These are phyloP conservation scores for Etia nguti DNA, from an alignment of 2,113 vertebrate genomes.

Conservation along the genomic window DNA sequence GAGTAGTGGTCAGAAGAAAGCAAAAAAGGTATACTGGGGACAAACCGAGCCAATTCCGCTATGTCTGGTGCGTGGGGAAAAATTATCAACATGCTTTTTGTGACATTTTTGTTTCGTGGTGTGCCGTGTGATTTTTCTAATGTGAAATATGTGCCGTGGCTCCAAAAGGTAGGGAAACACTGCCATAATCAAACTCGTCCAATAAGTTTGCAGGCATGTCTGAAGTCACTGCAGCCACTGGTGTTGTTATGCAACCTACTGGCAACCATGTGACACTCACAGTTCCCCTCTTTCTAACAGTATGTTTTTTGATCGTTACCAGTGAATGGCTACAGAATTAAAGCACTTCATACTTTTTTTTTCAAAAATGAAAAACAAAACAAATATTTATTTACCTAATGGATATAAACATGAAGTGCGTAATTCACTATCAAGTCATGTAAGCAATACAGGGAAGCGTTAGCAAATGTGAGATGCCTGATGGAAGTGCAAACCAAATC, in stretches of 20 bases:
- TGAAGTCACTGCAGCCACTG: not conserved
- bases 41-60: not conserved
- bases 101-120: not conserved
- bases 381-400: not conserved
- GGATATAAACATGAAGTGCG: not conserved
- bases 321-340: not conserved
- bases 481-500: not conserved
- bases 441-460: not conserved
- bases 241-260: not conserved
- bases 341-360: not conserved
- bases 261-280: not conserved
- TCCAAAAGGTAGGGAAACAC: not conserved
- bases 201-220: not conserved
- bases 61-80: accelerated
- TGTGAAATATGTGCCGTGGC: not conserved
- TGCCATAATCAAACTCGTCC: not conserved
- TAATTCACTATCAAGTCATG: not conserved
- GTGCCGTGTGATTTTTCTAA: accelerated
- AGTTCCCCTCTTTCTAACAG: not conserved
- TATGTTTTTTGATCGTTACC: not conserved
- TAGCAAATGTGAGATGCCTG: not conserved
- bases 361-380: not conserved
- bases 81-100: not conserved
- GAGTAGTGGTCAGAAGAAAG: not conserved
- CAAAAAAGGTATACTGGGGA: not conserved